Conservation (phyloP, 1,140 invertebrate genomes). For the Carposina sasakii region DNA sequence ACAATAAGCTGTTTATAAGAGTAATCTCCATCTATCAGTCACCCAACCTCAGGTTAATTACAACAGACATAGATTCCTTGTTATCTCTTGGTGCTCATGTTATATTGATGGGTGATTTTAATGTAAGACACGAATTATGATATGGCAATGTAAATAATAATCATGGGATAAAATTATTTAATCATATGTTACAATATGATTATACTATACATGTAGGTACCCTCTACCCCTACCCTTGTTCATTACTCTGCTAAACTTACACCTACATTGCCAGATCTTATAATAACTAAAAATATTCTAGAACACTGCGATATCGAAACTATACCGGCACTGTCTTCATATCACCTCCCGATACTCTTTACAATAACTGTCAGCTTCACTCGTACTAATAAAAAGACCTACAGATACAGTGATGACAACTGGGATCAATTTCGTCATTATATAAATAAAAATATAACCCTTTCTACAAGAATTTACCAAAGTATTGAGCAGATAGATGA, state of each 20-base stretch:
- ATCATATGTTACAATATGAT: background rate
- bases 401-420: no score
- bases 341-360: no score
- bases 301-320: no score
- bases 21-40: background rate
- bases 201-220: background rate
- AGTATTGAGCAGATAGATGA: no score
- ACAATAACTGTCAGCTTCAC: no score
- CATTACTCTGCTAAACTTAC: background rate
- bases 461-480: no score
- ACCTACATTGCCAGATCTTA: background rate
- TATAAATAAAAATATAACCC: no score
- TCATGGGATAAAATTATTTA: background rate
- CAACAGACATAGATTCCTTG: background rate
- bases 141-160: background rate
- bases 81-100: background rate
- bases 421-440: no score
- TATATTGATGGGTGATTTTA: background rate
- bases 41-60: background rate
- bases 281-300: background rate
- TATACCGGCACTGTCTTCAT: no score
- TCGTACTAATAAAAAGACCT: no score
- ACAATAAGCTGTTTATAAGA: background rate
- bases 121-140: background rate
- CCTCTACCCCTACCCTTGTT: background rate